These are phyloP conservation scores for Caenorhabditis becei DNA, from an alignment of 2,888 invertebrate species.

Conservation along the genomic window DNA sequence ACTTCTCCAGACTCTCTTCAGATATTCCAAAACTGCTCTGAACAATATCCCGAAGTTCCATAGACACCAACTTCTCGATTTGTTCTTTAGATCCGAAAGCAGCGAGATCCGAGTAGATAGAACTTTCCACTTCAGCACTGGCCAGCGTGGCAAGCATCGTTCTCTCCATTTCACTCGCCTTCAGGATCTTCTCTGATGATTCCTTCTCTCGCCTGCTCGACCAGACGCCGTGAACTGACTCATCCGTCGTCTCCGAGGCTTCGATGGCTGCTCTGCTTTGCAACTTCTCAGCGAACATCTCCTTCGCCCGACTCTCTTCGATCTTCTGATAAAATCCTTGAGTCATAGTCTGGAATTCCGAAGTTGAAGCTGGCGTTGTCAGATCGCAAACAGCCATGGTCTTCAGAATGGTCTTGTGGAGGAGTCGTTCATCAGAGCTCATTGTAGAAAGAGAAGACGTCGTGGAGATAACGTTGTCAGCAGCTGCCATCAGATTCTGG, in stretches of 20 bases:
- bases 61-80: slow-evolving; percentile 32
- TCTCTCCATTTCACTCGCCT: slow-evolving; percentile 36
- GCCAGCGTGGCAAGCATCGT: slow-evolving; percentile 18
- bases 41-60: slow-evolving; percentile 52
- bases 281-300: not conserved
- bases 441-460: slow-evolving; percentile 25
- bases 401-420: slow-evolving; percentile 51
- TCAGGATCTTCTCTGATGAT: slow-evolving; percentile 39
- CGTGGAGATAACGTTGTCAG: slow-evolving; percentile 39
- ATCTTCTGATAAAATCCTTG: slow-evolving; percentile 37
- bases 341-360: slow-evolving; percentile 26
- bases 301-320: slow-evolving; percentile 12
- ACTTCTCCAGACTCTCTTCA: slow-evolving; percentile 29
- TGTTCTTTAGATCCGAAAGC: slow-evolving; percentile 38
- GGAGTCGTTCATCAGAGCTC: slow-evolving; percentile 26
- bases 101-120: slow-evolving; percentile 47
- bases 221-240: slow-evolving; percentile 49
- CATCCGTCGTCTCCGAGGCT: slow-evolving; percentile 30
- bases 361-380: slow-evolving; percentile 30
- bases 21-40: slow-evolving; percentile 52
- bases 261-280: not conserved
- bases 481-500: slow-evolving; percentile 42
- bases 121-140: slow-evolving; percentile 21
- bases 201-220: slow-evolving; percentile 40
- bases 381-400: slow-evolving; percentile 51